Conservation (phyloP, 2,888 invertebrate species). For the Elmis aenea region DNA sequence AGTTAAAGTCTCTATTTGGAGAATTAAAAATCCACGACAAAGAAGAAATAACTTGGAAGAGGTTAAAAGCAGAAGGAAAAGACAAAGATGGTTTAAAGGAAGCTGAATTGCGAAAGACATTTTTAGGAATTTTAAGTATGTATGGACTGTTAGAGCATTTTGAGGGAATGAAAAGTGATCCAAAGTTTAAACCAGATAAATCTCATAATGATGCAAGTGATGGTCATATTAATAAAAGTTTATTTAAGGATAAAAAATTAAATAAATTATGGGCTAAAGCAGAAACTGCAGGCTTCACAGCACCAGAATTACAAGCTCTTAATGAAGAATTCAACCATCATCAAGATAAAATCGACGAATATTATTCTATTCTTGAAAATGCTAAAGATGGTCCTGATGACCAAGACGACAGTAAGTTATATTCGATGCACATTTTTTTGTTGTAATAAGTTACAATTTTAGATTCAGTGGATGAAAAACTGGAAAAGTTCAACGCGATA, state of each 20-base stretch:
- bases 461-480: slow-evolving; percentile 70
- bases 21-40: slow-evolving; percentile 91
- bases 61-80: slow-evolving; percentile 72
- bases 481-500: slow-evolving; percentile 68
- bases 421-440: background rate
- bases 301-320: slow-evolving; percentile 73
- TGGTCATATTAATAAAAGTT: slow-evolving; percentile 63
- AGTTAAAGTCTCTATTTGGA: slow-evolving; percentile 79
- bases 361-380: slow-evolving; percentile 72
- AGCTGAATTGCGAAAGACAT: slow-evolving; percentile 71
- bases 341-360: slow-evolving; percentile 89
- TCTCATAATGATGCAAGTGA: slow-evolving; percentile 49
- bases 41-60: slow-evolving; percentile 81
- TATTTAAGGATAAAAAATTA: slow-evolving; percentile 86
- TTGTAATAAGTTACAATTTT: slow-evolving; percentile 6
- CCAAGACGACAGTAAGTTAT: slow-evolving; percentile 59
- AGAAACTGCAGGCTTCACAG: slow-evolving; percentile 79
- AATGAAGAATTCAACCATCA: slow-evolving; percentile 89
- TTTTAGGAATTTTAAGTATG: slow-evolving; percentile 75
- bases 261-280: slow-evolving; percentile 89
- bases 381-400: slow-evolving; percentile 57
- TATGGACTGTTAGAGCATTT: slow-evolving; percentile 79
- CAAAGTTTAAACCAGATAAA: slow-evolving; percentile 55
- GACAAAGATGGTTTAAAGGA: slow-evolving; percentile 85
- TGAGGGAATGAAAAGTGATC: slow-evolving; percentile 52